Evolutionary conservation across 2,888 invertebrate genomes (phyloP).

Genomic region (Sphaerophoria rueppellii): DNA sequence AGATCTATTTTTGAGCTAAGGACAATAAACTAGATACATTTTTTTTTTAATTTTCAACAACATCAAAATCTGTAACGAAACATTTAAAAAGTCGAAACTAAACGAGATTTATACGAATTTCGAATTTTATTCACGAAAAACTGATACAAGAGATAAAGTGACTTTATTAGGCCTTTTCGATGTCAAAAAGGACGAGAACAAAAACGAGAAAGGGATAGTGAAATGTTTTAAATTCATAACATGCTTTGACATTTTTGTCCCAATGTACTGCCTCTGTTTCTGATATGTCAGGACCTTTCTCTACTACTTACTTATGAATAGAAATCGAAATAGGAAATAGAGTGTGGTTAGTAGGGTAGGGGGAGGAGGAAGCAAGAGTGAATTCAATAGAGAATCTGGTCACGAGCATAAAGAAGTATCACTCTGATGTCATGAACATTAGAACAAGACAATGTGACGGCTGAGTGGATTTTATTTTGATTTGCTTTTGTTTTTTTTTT

Average conservation of each 20-base stretch:
- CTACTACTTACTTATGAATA: slow-evolving; percentile 1
- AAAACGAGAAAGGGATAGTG: neutral
- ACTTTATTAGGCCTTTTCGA: slow-evolving; percentile 53
- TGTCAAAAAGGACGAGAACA: slow-evolving; percentile 12
- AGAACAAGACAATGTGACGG: slow-evolving; percentile 37
- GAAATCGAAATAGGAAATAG: neutral
- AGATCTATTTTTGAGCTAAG: slow-evolving; percentile 54
- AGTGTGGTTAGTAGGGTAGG: slow-evolving; percentile 18
- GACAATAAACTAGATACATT: slow-evolving; percentile 9
- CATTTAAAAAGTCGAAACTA: neutral
- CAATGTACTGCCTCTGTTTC: neutral
- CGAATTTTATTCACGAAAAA: slow-evolving; percentile 64
- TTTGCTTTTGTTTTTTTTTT: slow-evolving; percentile 21
- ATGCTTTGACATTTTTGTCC: slow-evolving; percentile 49
- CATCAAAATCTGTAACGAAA: neutral
- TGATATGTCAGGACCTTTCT: slow-evolving; percentile 7
- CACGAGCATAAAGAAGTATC: slow-evolving; percentile 42
- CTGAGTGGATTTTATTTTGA: slow-evolving; percentile 66
- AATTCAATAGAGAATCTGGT: slow-evolving; percentile 32
- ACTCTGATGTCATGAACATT: slow-evolving; percentile 30
- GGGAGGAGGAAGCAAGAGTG: too few species aligned
- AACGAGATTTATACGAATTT: slow-evolving; percentile 21
- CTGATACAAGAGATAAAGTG: slow-evolving; percentile 56
- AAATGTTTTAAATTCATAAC: slow-evolving; percentile 59
- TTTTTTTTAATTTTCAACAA: slow-evolving; percentile 1